Conservation (phyloP, 2,888 invertebrate genomes). For the Caenorhabditis plicata region DNA sequence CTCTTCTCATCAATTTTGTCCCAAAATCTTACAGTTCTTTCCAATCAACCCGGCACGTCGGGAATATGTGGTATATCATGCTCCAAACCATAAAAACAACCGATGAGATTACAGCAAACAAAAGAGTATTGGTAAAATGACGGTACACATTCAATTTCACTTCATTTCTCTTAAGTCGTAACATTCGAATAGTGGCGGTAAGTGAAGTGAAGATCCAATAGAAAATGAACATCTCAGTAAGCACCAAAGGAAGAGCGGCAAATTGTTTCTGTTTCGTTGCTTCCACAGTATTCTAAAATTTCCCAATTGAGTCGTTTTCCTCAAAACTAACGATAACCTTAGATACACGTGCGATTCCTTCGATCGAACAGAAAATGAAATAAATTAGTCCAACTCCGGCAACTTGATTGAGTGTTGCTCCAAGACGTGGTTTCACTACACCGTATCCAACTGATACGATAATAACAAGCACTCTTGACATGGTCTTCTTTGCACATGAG, state of each 20-base stretch:
- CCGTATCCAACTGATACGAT: constrained; percentile 93
- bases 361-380: constrained; percentile 81
- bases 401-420: constrained; percentile 84
- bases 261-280: constrained; percentile 75
- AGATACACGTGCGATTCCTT: constrained; percentile 79
- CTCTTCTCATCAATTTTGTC: not conserved
- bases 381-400: constrained; percentile 82
- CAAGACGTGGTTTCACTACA: constrained; percentile 88
- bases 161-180: constrained; percentile 83
- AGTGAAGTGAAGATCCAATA: constrained; percentile 75
- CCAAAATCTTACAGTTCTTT: constrained; percentile 72
- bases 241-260: constrained; percentile 82
- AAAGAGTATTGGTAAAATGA: constrained; percentile 89
- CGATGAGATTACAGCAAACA: constrained; percentile 83
- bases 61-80: constrained; percentile 77
- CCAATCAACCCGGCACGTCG: constrained; percentile 84
- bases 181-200: constrained; percentile 84
- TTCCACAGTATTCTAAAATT: constrained; percentile 65
- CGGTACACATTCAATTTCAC: constrained; percentile 85
- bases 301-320: not conserved
- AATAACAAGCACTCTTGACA: constrained; percentile 88
- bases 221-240: constrained; percentile 79
- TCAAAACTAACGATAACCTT: constrained; percentile 61
- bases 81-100: constrained; percentile 91
- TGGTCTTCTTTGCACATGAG: constrained; percentile 84